Base-by-base conservation (phyloP, 2,797 vertebrate species). In the Pempheris klunzingeri region DNA sequence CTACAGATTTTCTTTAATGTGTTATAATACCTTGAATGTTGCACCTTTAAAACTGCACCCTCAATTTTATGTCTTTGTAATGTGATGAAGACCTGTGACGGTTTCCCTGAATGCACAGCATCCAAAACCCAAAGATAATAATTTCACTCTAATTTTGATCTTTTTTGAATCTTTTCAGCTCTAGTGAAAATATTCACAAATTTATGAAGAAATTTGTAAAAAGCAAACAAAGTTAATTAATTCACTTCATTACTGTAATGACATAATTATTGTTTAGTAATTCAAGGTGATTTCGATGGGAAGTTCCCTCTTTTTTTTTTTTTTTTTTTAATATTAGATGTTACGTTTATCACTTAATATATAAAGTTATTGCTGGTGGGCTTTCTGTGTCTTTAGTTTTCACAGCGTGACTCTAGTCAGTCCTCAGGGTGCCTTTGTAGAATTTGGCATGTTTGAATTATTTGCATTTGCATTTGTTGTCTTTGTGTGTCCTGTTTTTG, bases 401-500 rank as follows among this genome's bases (percentile, higher is more conserved):
- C 39, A 58, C 24, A 38, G 22, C 14, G 34, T 58, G 18, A 5
- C 36, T 50, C 28, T 7, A n/a, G 60, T 73, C 52, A 11, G 13
- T 64, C 54, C n/a, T n/a, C n/a, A n/a, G n/a, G n/a, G n/a, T n/a
- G n/a, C n/a, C n/a, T 68, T 50, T 57, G 50, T 32, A n/a, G 34
- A 39, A n/a, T n/a, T n/a, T n/a, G n/a, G n/a, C n/a, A n/a, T n/a
- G n/a, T n/a, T n/a, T n/a, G n/a, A n/a, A n/a, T n/a, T n/a, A n/a
- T n/a, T n/a, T n/a, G n/a, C n/a, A n/a, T n/a, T n/a, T n/a, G n/a
- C n/a, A n/a, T n/a, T n/a, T n/a, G 66, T 60, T 39, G 43, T 34
- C 17, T 50, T 59, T 32, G 13, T 38, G 52, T 55, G 66, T 70
- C 20, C 22, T 50, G 58, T 80, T 71, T 58, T 57, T 67, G 63